Evolutionary conservation across 2,797 vertebrate species (phyloP).

Genomic region (Epinephelus awoara): DNA sequence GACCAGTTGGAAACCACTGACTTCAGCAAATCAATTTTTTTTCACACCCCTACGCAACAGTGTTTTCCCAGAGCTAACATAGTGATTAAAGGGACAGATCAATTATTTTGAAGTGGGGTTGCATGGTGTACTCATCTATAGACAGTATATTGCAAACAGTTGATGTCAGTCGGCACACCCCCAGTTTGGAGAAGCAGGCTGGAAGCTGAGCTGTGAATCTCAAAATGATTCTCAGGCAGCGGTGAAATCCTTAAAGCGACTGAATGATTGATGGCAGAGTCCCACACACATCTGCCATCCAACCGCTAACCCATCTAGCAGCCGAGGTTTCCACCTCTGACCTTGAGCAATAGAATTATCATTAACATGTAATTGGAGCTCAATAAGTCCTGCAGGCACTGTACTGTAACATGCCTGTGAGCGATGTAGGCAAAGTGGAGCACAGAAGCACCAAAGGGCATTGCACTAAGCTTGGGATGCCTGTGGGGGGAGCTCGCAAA

Average conservation of each 20-base stretch:
- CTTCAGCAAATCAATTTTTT: no score
- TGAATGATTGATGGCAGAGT: conserved; percentile 36
- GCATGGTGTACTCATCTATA: no score
- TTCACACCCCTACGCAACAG: no score
- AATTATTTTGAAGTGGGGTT: no score
- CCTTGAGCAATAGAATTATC: conserved; percentile 52
- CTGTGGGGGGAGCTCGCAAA: conserved; percentile 26
- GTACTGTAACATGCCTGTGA: conserved; percentile 38
- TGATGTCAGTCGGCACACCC: no score
- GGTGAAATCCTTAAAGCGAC: conserved; percentile 28
- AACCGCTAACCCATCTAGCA: neutral
- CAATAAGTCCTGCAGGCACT: conserved; percentile 42
- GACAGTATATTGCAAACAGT: no score
- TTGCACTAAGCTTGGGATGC: conserved; percentile 10
- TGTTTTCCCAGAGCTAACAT: no score
- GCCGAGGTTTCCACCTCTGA: conserved; percentile 38
- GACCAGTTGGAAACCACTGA: no score
- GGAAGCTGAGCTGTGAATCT: neutral
- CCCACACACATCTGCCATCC: conserved; percentile 7
- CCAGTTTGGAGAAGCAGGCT: no score
- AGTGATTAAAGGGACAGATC: no score
- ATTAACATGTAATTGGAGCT: conserved; percentile 68
- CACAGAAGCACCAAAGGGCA: conserved; percentile 60
- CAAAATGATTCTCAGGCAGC: conserved; percentile 36
- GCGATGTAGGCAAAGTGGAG: conserved; percentile 58